Conservation (phyloP, 2,113 vertebrate species). For the Hippocampus barbouri region DNA sequence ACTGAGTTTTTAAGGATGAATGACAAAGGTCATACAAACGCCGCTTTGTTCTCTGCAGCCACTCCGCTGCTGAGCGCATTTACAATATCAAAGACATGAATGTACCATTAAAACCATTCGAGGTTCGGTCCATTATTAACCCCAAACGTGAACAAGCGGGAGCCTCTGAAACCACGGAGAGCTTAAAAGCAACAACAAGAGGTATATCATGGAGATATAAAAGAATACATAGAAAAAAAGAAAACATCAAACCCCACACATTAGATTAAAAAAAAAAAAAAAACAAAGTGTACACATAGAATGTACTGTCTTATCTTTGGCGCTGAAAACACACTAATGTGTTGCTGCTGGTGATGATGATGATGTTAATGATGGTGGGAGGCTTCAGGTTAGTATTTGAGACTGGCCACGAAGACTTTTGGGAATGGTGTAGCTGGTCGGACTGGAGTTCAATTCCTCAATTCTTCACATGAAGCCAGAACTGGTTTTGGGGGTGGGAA, state of each 20-base stretch:
- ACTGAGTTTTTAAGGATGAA: neutral
- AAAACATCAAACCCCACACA: slow-evolving; percentile 25
- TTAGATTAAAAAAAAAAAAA: slow-evolving; percentile 28
- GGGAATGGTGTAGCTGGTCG: slow-evolving; percentile 33
- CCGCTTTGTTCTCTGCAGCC: neutral
- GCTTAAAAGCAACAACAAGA: neutral
- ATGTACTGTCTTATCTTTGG: slow-evolving; percentile 50
- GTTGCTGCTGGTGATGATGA: slow-evolving; percentile 25
- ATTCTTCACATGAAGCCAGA: slow-evolving; percentile 74
- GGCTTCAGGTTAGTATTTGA: slow-evolving; percentile 35
- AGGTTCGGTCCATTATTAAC: slow-evolving; percentile 8
- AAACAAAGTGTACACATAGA: slow-evolving; percentile 19
- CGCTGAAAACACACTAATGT: slow-evolving; percentile 24
- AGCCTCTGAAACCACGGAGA: neutral
- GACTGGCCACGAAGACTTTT: slow-evolving; percentile 36
- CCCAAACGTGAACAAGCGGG: neutral
- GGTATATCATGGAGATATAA: neutral
- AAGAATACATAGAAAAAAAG: slow-evolving; percentile 16
- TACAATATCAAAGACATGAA: neutral
- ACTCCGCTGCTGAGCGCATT: neutral
- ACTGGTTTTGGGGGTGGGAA: slow-evolving; percentile 33
- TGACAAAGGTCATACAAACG: neutral
- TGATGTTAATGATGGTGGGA: neutral
- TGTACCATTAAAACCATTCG: neutral
- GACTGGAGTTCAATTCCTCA: slow-evolving; percentile 6